These are phyloP conservation scores for Propithecus perrieri DNA, from an alignment of 2,797 vertebrate genomes.

Conservation along the genomic window DNA sequence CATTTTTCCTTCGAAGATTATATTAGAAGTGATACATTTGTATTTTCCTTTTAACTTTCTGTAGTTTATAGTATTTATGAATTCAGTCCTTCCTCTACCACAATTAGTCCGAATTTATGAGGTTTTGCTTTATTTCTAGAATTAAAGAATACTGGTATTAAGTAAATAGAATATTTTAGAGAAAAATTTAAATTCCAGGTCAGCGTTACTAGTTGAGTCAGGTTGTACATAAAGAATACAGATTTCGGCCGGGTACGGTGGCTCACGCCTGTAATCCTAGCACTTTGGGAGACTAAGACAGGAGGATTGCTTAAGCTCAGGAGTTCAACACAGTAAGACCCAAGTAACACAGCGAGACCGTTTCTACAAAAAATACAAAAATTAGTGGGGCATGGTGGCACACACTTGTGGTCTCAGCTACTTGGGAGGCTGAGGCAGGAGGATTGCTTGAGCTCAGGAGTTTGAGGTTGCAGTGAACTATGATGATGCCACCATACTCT, in stretches of 20 bases:
- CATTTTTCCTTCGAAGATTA: not conserved
- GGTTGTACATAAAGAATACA: not conserved
- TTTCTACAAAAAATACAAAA: not conserved
- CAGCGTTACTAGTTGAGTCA: not conserved
- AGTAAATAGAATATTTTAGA: constrained; percentile 25
- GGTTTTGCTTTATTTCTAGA: constrained; percentile 42
- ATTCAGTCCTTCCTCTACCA: not conserved
- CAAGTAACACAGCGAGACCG: not conserved
- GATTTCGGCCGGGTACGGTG: not conserved
- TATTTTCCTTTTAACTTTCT: constrained; percentile 55
- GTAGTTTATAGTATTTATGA: not conserved
- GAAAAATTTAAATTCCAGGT: constrained; percentile 11
- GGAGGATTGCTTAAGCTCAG: not conserved
- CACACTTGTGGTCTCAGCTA: not conserved
- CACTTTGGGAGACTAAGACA: not conserved
- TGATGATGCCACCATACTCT: not conserved
- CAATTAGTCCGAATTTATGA: constrained; percentile 1
- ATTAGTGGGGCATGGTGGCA: not conserved
- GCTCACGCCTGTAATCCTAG: not conserved
- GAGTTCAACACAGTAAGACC: not conserved
- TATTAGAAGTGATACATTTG: not conserved
- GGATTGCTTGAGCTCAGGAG: not conserved
- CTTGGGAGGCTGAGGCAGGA: not conserved
- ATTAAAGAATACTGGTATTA: constrained; percentile 29
- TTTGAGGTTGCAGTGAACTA: not conserved